These are phyloP conservation scores for Nasua narica DNA, from an alignment of 2,797 vertebrate genomes.

Conservation along the genomic window DNA sequence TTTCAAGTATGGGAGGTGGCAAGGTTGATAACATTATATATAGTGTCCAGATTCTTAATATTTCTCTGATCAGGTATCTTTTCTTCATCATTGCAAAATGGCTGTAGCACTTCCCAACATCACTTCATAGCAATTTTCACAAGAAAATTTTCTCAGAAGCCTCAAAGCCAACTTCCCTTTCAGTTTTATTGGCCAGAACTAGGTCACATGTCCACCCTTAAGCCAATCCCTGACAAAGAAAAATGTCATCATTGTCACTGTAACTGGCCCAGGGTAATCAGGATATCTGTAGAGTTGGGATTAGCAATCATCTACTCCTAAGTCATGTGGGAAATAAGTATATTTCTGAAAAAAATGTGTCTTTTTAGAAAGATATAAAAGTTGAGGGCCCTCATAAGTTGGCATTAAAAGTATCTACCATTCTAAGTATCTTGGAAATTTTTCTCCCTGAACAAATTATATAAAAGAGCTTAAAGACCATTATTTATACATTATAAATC, in stretches of 20 bases:
- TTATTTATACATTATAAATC: not conserved
- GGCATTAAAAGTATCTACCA: not conserved
- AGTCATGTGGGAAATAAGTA: not conserved
- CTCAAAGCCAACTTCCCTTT: not conserved
- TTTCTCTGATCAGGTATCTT: not conserved
- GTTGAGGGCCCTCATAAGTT: not conserved
- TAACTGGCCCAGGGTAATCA: not conserved
- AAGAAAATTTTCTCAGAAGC: not conserved
- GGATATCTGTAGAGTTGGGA: not conserved
- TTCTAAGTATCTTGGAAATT: not conserved
- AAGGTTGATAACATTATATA: not conserved
- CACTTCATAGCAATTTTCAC: not conserved
- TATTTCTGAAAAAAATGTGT: not conserved
- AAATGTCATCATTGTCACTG: not conserved
- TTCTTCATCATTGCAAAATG: not conserved
- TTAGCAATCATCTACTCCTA: not conserved
- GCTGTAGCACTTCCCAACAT: not conserved
- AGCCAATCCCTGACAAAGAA: not conserved
- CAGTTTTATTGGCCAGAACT: not conserved
- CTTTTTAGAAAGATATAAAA: not conserved
- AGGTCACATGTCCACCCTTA: not conserved
- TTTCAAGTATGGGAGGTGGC: not conserved
- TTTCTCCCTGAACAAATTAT: not conserved
- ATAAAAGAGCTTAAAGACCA: not conserved
- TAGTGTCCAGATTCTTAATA: not conserved